Evolutionary conservation across 2,888 invertebrate genomes (phyloP), one percentile per base, ranked within the genome.

Genomic region (Euphydryas editha): DNA sequence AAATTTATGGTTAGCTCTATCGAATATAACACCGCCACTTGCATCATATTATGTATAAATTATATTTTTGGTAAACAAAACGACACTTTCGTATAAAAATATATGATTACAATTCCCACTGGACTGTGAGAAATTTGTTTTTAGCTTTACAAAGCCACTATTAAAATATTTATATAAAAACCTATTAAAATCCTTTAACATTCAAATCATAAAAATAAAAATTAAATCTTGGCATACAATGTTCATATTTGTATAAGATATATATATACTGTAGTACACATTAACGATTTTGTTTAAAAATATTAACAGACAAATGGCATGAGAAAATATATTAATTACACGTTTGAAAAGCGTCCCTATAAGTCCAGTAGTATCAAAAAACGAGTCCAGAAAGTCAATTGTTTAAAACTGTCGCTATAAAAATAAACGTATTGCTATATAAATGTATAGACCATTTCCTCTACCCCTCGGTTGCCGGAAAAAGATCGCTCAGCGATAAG

Each of bases 91-190:
- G 51, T 59, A 64, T 42, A 64, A 59, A 64, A 64, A 64, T 61
- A 59, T 64, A 58, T 49, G 18, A 51, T 47, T 20, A 64, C 17
- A 42, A 51, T 59, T 51, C 58, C 64, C 58, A 64, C 64, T 54
- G 64, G 64, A 64, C 64, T 59, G 58, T 30, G 36, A 24, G 24
- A 54, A 17, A 30, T 54, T 36, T 54, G 30, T 54, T 49, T 11
- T 3, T 18, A 47, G 20, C 20, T 18, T 47, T 18, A n/a, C 2
- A 11, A 18, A 30, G 54, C n/a, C 30, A 36, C 30, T 54, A 30
- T 36, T 36, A 17, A 8, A 36, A 30, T 54, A 54, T 54, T 18
- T 47, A 47, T 47, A 20, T 10, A 18, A 20, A 2, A 20, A 20
- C 18, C 47, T 47, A 47, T 10, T 47, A 5, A 47, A 47, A 47